These are phyloP conservation scores for Conger conger DNA, from an alignment of 2,113 vertebrate genomes.

Conservation along the genomic window DNA sequence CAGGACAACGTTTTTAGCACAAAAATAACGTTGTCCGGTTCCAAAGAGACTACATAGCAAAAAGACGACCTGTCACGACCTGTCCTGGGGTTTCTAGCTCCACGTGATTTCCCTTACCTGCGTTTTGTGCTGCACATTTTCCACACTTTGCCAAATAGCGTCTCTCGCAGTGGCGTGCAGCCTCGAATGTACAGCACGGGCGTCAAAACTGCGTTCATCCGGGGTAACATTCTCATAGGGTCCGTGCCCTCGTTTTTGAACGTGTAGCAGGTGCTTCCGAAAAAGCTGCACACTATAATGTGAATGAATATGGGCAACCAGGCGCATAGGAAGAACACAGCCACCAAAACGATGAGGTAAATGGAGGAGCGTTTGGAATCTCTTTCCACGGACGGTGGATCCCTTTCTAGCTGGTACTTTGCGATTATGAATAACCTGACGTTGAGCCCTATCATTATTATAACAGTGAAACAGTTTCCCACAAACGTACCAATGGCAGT, in stretches of 20 bases:
- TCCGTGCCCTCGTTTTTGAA: slow-evolving; percentile 68
- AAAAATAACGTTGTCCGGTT: neutral
- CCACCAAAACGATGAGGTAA: slow-evolving; percentile 68
- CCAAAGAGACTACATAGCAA: neutral
- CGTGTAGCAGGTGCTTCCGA: slow-evolving; percentile 44
- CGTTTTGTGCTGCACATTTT: slow-evolving; percentile 39
- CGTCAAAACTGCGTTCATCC: slow-evolving; percentile 66
- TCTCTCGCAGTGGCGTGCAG: slow-evolving; percentile 55
- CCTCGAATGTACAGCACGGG: slow-evolving; percentile 69
- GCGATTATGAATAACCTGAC: slow-evolving; percentile 66
- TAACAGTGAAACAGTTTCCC: slow-evolving; percentile 59
- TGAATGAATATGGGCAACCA: slow-evolving; percentile 69
- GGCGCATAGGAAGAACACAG: slow-evolving; percentile 59
- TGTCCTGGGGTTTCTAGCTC: neutral
- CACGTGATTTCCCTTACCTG: slow-evolving; percentile 39
- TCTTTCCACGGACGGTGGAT: slow-evolving; percentile 56
- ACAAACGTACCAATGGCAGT: slow-evolving; percentile 59
- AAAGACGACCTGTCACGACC: neutral
- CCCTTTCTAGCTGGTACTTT: slow-evolving; percentile 62
- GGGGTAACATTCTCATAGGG: slow-evolving; percentile 63
- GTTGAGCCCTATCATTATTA: slow-evolving; percentile 73
- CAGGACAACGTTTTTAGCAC: neutral
- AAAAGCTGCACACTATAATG: slow-evolving; percentile 55
- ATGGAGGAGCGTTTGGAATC: slow-evolving; percentile 67
- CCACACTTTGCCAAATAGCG: slow-evolving; percentile 59